A percentile compares a stretch with the other conserved stretches of the same genome.
Evolutionary conservation across 2,888 invertebrate species (phyloP).

Genomic region (Monochamus alternatus): DNA sequence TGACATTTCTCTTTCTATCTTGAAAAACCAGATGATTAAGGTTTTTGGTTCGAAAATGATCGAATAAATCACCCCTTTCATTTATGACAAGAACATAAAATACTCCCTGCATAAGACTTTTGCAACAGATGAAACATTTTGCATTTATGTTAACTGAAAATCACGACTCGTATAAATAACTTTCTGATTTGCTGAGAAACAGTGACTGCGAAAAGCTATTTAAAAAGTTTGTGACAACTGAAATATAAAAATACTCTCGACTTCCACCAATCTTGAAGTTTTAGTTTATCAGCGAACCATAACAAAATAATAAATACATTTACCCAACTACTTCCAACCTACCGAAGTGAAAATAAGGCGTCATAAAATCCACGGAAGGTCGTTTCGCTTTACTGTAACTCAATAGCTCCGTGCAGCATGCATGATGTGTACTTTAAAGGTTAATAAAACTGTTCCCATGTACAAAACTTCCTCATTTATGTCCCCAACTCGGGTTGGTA

Average conservation of each 20-base stretch:
- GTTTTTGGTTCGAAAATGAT: no score
- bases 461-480: slow-evolving; percentile 38
- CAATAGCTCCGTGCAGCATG: slow-evolving; percentile 30
- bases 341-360: slow-evolving; percentile 32
- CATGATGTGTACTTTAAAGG: slow-evolving; percentile 32
- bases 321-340: slow-evolving; percentile 39
- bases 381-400: slow-evolving; percentile 41
- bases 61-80: no score
- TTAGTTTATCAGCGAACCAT: slow-evolving; percentile 40
- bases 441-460: slow-evolving; percentile 33
- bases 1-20: no score
- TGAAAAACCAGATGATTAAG: no score
- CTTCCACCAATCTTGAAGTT: slow-evolving; percentile 31
- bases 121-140: no score
- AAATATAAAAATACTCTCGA: slow-evolving; percentile 26
- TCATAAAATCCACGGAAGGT: slow-evolving; percentile 29
- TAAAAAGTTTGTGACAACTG: slow-evolving; percentile 37
- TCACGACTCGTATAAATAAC: no score
- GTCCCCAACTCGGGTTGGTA: slow-evolving; percentile 32
- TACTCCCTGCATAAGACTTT: no score
- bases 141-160: no score
- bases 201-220: neutral
- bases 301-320: slow-evolving; percentile 46
- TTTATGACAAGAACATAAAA: no score
- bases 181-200: neutral